Evolutionary conservation across 2,113 vertebrate species (phyloP).

Genomic region (Isurus oxyrinchus): DNA sequence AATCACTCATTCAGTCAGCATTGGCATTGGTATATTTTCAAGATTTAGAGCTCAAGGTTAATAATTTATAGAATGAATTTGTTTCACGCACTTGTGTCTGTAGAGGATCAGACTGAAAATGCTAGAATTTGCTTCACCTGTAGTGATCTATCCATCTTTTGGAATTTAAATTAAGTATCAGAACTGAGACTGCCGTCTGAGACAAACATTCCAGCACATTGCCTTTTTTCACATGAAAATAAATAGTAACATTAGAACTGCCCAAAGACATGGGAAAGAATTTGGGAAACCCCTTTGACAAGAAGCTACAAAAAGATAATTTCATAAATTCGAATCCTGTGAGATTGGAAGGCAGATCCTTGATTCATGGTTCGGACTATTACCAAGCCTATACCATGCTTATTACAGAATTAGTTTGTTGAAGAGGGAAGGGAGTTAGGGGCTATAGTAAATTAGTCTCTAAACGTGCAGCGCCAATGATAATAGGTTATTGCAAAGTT

Average conservation of each 20-base stretch:
- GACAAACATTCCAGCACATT: background rate
- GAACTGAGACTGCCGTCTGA: background rate
- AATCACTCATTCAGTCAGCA: slow-evolving; percentile 10
- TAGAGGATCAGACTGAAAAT: background rate
- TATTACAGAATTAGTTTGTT: background rate
- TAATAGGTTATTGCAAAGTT: background rate
- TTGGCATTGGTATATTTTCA: background rate
- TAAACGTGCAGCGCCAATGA: background rate
- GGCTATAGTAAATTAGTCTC: background rate
- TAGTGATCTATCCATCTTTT: background rate
- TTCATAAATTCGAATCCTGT: background rate
- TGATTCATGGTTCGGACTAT: background rate
- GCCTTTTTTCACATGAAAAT: background rate
- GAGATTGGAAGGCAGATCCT: background rate
- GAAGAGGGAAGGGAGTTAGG: background rate
- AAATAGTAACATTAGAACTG: background rate
- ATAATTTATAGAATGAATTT: slow-evolving; percentile 24
- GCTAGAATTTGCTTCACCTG: background rate
- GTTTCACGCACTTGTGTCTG: background rate
- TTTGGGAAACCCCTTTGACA: background rate
- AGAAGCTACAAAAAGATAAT: background rate
- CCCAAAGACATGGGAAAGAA: background rate
- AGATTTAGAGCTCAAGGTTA: background rate
- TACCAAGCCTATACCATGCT: background rate
- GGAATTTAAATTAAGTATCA: slow-evolving; percentile 1